Evolutionary conservation across 2,888 invertebrate species (phyloP).

Genomic region (Cremastinae sp.): DNA sequence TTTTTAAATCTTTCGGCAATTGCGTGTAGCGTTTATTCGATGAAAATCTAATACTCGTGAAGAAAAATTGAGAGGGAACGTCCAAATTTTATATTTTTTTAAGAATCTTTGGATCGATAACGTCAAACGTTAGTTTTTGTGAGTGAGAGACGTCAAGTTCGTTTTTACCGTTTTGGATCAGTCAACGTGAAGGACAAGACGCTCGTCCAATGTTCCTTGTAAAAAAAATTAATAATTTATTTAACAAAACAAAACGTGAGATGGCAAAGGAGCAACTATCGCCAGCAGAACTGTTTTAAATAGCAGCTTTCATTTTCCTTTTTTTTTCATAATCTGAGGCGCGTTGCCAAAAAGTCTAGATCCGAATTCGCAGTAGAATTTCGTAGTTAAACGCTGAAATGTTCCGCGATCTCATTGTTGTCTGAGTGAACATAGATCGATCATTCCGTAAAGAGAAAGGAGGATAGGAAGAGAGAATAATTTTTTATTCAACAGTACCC

Average conservation of each 20-base stretch:
- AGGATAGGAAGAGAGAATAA: conserved; percentile 11
- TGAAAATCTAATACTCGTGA: neutral
- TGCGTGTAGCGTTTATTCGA: neutral
- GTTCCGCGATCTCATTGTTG: conserved; percentile 46
- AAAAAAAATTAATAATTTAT: conserved; percentile 49
- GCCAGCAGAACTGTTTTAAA: neutral
- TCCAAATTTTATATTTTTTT: conserved; percentile 1
- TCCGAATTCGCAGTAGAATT: conserved; percentile 16
- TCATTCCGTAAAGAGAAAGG: conserved; percentile 26
- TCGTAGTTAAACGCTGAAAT: neutral
- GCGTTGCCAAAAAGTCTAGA: neutral
- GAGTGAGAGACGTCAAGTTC: neutral
- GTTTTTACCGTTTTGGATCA: conserved; percentile 23
- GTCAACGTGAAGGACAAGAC: conserved; percentile 27
- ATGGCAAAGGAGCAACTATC: conserved; percentile 28
- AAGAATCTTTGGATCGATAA: neutral
- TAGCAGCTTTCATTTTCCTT: neutral
- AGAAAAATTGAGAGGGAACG: too few relatives aligned
- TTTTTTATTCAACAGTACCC: conserved; percentile 31
- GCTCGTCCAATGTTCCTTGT: conserved; percentile 42
- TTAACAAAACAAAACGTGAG: conserved; percentile 48
- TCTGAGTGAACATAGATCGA: conserved; percentile 26
- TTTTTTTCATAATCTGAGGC: neutral
- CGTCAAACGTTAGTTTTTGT: conserved; percentile 2
- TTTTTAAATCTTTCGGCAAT: neutral